Evolutionary conservation across 2,797 vertebrate species (phyloP).

Genomic region (Aphelocoma californica): DNA sequence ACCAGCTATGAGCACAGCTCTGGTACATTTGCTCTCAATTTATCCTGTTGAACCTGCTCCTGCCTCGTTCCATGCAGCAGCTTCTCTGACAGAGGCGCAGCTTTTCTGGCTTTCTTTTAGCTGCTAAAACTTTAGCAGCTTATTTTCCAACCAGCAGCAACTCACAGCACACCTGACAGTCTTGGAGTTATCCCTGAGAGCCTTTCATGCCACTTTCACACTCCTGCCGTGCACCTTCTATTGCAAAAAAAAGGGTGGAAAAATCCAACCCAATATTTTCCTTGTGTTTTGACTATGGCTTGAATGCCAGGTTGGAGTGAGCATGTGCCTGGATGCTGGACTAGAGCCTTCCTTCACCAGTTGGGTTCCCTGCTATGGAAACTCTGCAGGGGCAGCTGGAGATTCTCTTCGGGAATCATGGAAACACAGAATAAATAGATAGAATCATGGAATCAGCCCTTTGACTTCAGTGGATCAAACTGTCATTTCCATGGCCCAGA

Average conservation of each 20-base stretch:
- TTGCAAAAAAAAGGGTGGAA: accelerated
- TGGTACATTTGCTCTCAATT: neutral
- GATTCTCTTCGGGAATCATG: neutral
- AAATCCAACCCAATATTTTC: neutral
- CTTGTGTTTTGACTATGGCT: neutral
- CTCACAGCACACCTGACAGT: neutral
- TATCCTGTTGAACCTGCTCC: conserved; percentile 38
- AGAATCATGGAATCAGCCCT: neutral
- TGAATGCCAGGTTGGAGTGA: neutral
- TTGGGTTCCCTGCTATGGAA: neutral
- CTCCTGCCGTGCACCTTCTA: neutral
- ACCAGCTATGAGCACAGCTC: neutral
- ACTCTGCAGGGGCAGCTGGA: neutral
- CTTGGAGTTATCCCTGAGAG: neutral
- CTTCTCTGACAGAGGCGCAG: neutral
- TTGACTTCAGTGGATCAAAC: neutral
- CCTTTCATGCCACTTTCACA: neutral
- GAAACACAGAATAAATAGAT: neutral
- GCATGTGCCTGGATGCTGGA: neutral
- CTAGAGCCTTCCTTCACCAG: neutral
- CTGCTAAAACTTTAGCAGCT: neutral
- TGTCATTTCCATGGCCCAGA: neutral
- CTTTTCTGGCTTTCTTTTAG: neutral
- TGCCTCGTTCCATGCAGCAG: neutral
- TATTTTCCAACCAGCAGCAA: neutral